Evolutionary conservation across 2,888 invertebrate species (phyloP), one percentile per base, ranked within the genome.

Genomic region (Pandemis cinnamomeana): DNA sequence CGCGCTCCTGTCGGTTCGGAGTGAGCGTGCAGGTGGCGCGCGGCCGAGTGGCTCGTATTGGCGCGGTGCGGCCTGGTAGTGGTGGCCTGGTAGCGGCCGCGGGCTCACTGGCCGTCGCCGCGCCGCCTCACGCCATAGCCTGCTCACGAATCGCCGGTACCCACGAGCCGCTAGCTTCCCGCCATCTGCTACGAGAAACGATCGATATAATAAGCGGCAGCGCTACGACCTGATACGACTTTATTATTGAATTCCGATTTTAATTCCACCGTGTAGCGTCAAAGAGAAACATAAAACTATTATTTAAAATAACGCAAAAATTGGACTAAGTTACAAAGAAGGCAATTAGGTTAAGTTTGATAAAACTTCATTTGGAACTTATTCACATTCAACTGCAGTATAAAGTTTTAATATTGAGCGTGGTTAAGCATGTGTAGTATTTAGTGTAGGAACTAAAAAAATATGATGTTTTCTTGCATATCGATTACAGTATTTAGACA

Each of bases 171-270:
- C 67, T 53, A 36, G 64, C 64, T 48, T 48, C 44, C 63, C 64
- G 60, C 73, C 73, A 73, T 73, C 69, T 73, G 73, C 69, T 73
- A 60, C 48, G 63, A 46, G 8, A 64, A 64, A 63, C 72, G 68
- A 63, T 68, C 72, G 69, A 69, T 64, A 27, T 70, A 66, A 66
- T 70, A 66, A 66, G 55, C 46, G 46, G 15, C 67, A 51, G 11
- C 53, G 67, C 72, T 72, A 68, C 72, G 62, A 51, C 53, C 36
- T 13, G 51, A 46, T 53, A n/a, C 27, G 53, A 20, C 7, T 15
- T n/a, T n/a, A 62, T 42, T n/a, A 62, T 62, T 13, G 62, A 61
- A 61, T n/a, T 42, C 27, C 27, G 58, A 58, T 58, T 58, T 58
- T 11, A 27, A 20, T 27, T 27, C 15, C 15, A 53, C 11, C 58